phyloP scores from a whole-genome alignment of 2,113 vertebrate species.

The Pandion haliaetus region DNA sequence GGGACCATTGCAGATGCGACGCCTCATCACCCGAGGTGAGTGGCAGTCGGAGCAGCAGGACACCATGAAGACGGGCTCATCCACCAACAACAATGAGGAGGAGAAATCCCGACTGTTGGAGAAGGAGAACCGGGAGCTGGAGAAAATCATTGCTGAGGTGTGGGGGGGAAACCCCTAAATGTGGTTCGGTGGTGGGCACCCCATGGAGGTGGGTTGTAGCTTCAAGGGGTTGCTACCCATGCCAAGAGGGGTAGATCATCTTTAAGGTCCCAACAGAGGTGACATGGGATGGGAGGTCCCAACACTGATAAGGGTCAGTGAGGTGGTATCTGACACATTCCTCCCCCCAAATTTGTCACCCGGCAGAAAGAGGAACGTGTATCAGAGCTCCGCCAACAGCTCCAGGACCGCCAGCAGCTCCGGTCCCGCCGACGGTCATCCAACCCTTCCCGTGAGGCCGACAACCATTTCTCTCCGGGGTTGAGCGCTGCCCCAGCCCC shows the following conservation, averaged over 20 bases:
- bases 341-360: background rate
- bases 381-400: slow-evolving; percentile 88
- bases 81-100: slow-evolving; percentile 96
- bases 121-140: slow-evolving; percentile 91
- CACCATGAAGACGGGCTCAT: slow-evolving; percentile 94
- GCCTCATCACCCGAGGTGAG: slow-evolving; percentile 92
- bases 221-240: background rate
- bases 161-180: background rate
- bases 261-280: too few relatives aligned
- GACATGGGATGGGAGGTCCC: too few relatives aligned
- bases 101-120: slow-evolving; percentile 93
- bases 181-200: background rate
- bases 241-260: background rate
- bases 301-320: background rate
- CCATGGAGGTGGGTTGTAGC: too few relatives aligned
- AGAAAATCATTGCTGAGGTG: slow-evolving; percentile 95
- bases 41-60: slow-evolving; percentile 98
- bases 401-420: slow-evolving; percentile 86
- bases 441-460: slow-evolving; percentile 68
- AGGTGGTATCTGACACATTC: background rate
- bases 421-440: slow-evolving; percentile 83
- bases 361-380: slow-evolving; percentile 90
- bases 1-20: slow-evolving; percentile 80
- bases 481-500: background rate
- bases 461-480: slow-evolving; percentile 79